These are phyloP conservation scores for Gavia stellata DNA, from an alignment of 2,113 vertebrate species.

Conservation along the genomic window DNA sequence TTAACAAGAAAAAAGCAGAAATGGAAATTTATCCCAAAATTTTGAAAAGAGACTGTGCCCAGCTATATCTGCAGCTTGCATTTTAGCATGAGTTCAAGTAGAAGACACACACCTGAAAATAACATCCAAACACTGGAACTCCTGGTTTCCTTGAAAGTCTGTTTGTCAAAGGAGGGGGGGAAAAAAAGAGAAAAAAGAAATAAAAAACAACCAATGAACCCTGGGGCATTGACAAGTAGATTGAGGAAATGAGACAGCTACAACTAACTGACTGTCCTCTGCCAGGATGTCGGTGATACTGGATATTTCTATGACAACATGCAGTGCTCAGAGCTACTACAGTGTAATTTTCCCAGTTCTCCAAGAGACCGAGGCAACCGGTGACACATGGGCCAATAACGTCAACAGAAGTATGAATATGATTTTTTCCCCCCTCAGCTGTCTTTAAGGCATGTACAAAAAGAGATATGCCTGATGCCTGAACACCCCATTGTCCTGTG, in stretches of 20 bases:
- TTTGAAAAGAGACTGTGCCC: not conserved
- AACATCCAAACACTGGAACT: not conserved
- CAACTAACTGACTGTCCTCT: not conserved
- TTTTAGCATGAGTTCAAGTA: not conserved
- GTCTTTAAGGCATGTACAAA: not conserved
- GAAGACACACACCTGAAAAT: not conserved
- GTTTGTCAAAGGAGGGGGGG: not conserved
- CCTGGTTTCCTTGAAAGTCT: not conserved
- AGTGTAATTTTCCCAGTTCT: not conserved
- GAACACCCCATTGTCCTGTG: not conserved
- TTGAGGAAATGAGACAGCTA: not conserved
- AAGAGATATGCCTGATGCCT: not conserved
- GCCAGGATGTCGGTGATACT: not conserved
- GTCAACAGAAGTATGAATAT: not conserved
- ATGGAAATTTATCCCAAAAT: not conserved
- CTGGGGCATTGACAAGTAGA: not conserved
- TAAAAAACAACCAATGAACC: not conserved
- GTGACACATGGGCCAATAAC: rapidly evolving
- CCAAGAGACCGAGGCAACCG: not conserved
- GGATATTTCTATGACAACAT: not conserved
- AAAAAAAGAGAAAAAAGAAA: too few relatives aligned
- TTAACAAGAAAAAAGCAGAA: not conserved
- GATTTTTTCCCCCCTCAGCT: not conserved
- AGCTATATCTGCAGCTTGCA: not conserved
- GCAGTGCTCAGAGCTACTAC: not conserved